These are phyloP conservation scores for Apodemus sylvaticus DNA, from an alignment of 2,113 vertebrate species.

Conservation along the genomic window DNA sequence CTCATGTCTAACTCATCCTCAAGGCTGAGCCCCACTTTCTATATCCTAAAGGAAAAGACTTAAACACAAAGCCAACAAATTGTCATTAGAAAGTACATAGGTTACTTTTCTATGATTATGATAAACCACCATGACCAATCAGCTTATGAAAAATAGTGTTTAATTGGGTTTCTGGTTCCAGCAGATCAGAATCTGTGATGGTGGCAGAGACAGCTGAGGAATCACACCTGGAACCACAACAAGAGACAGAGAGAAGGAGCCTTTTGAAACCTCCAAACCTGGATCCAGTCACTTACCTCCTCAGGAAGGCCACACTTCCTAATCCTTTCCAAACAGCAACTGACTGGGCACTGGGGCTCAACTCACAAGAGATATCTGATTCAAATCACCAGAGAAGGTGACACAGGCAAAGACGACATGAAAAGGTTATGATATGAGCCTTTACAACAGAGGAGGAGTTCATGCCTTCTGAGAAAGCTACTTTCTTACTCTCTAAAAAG, in stretches of 20 bases:
- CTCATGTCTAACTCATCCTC: background rate
- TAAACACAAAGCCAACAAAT: background rate
- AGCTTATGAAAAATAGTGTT: background rate
- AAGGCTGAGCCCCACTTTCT: background rate
- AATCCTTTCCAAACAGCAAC: background rate
- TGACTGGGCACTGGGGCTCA: background rate
- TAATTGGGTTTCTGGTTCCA: background rate
- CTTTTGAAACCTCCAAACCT: background rate
- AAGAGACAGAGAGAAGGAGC: background rate
- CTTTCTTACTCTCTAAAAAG: background rate
- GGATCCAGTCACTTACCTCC: background rate
- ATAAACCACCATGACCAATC: background rate
- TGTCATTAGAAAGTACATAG: background rate
- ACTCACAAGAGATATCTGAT: background rate
- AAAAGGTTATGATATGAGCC: background rate
- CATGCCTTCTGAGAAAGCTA: background rate
- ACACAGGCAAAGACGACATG: background rate
- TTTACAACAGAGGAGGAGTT: background rate
- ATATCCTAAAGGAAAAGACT: background rate
- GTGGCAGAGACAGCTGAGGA: background rate
- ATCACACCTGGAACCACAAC: background rate
- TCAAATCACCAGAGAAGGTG: background rate
- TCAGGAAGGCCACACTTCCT: background rate
- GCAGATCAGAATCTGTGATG: background rate
- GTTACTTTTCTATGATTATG: background rate